Percentiles rank a stretch among this genome's conserved stretches.
Conservation (phyloP, 2,888 invertebrate genomes). For the Tipula confusa region DNA sequence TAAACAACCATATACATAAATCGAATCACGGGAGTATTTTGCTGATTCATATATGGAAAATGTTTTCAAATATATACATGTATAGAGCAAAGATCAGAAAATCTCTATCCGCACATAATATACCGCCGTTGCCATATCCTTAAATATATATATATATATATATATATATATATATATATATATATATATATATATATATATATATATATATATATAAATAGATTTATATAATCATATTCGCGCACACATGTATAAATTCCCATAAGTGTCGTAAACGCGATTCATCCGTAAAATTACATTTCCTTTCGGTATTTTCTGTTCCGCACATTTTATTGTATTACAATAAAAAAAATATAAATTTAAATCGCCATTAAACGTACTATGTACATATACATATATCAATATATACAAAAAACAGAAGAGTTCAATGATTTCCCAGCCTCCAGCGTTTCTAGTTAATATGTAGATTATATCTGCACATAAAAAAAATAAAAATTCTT, state of each 20-base stretch:
- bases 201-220: no score
- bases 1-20: not conserved
- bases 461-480: not conserved
- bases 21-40: not conserved
- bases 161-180: no score
- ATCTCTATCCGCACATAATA: not conserved
- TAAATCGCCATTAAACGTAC: not conserved
- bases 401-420: not conserved
- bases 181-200: not conserved
- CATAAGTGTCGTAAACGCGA: slow-evolving; percentile 3
- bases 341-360: not conserved
- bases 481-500: no score
- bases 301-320: not conserved
- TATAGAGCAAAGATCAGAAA: not conserved
- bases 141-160: no score
- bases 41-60: not conserved
- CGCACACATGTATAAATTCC: slow-evolving; percentile 6
- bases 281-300: slow-evolving; percentile 25
- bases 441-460: not conserved
- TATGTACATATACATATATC: no score
- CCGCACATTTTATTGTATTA: not conserved
- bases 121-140: not conserved
- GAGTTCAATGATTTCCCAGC: not conserved
- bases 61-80: not conserved
- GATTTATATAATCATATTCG: not conserved